Base-by-base conservation (phyloP, 35 echinoderm and acorn worm genomes). In the Eucidaris tribuloides region DNA sequence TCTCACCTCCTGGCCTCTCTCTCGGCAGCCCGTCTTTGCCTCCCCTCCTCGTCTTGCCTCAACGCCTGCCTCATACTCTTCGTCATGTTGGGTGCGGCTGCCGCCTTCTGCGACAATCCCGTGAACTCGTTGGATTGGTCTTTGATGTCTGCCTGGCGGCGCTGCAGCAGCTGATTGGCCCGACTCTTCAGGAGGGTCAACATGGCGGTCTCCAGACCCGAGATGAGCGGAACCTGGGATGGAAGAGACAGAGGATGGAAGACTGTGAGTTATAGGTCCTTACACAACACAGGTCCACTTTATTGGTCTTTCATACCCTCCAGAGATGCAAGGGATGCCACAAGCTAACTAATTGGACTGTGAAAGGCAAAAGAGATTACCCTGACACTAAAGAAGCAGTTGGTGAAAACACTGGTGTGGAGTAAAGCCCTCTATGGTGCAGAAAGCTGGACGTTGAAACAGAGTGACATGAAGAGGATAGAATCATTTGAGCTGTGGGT, bases 1-100 rank as follows among this genome's bases (percentile, higher is more conserved):
- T 31, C 36, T 38, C 77, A 97, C 94, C 94, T 92, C 65, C 94
- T 92, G 7, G 81, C 94, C 61, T 97, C 94, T 76, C 94, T 89
- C 49, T 97, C 94, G 15, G 94, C 94, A 6, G 44, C 45, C 55
- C 94, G 62, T 32, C 94, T 84, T 30, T 93, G 91, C 46, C 62
- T 92, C 13, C 82, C 76, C 70, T 89, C 74, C 70, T 89, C 74
- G 25, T 92, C 90, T 48, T 82, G 90, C 27, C 77, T 89, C 19
- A 62, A 58, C 2, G 46, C 54, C 58, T 89, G 92, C 17, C 55
- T 52, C 64, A 77, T 57, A 28, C 78, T 78, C 45, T 45, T 56
- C 18, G 41, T 80, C 46, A 97, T 71, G 62, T 93, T 97, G 0
- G 94, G 58, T 1, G 79, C 90, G 0, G 90, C 52, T 0, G 94